Conservation (phyloP, 1,140 invertebrate species). For the Metaphire vulgaris region DNA sequence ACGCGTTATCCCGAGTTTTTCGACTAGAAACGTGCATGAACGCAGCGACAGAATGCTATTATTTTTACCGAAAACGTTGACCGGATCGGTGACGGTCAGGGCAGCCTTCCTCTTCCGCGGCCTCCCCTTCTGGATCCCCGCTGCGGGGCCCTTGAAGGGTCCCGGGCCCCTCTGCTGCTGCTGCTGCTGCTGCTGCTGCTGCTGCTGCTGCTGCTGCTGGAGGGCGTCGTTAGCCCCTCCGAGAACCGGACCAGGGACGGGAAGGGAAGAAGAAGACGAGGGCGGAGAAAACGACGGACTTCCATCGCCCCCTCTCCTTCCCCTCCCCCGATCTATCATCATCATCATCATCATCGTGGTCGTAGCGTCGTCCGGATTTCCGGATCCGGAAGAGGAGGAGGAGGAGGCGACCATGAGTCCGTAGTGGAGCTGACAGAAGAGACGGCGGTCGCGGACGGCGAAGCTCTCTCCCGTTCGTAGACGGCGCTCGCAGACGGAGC, state of each 20-base stretch:
- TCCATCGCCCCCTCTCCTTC: too few species aligned
- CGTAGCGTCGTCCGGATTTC: not conserved
- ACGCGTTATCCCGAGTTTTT: too few species aligned
- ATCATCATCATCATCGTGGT: too few species aligned
- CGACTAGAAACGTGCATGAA: too few species aligned
- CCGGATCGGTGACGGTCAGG: not conserved
- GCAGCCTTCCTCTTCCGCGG: not conserved
- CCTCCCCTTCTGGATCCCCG: not conserved
- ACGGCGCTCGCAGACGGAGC: not conserved
- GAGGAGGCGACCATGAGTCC: not conserved
- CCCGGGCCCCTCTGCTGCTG: not conserved
- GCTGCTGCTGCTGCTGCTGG: too few species aligned
- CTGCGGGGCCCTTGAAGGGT: not conserved
- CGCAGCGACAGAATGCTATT: too few species aligned
- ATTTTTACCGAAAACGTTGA: not conserved
- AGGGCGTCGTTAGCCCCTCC: too few species aligned
- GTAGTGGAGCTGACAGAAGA: not conserved
- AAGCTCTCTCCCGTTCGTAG: not conserved
- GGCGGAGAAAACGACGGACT: not conserved
- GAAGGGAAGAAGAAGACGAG: not conserved
- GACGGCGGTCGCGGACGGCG: not conserved
- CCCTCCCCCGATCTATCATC: too few species aligned
- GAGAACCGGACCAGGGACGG: too few species aligned
- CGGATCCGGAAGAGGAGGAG: not conserved
- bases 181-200: too few species aligned